Evolutionary conservation across 2,888 invertebrate species (phyloP).

Genomic region (Rhagonycha lutea): DNA sequence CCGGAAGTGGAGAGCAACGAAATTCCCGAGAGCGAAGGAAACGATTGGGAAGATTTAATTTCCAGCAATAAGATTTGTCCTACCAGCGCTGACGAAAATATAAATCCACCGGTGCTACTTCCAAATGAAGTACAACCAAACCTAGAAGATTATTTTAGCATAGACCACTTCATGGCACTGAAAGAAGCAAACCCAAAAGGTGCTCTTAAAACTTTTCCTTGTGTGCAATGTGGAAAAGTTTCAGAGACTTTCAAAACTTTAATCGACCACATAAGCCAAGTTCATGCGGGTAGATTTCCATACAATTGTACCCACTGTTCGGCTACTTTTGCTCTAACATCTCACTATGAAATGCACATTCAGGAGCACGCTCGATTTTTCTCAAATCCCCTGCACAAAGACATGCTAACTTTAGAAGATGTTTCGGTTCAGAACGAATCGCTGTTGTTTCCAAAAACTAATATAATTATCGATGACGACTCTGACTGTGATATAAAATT

Average conservation of each 20-base stretch:
- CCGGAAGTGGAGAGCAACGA: conserved; percentile 18
- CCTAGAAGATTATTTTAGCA: conserved; percentile 37
- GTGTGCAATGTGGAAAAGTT: conserved; percentile 46
- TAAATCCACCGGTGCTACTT: not conserved
- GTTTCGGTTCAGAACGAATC: conserved; percentile 33
- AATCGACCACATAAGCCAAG: conserved; percentile 46
- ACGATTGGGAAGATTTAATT: conserved; percentile 49
- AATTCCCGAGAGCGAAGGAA: conserved; percentile 24
- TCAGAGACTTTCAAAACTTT: conserved; percentile 44
- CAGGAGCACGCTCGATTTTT: conserved; percentile 39
- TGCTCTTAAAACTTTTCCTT: conserved; percentile 25
- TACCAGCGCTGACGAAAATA: not conserved
- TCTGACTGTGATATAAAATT: not conserved
- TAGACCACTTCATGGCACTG: conserved; percentile 48
- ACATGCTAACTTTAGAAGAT: conserved; percentile 47
- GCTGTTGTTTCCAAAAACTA: conserved; percentile 8
- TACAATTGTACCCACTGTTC: conserved; percentile 48
- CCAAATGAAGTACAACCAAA: conserved; percentile 32
- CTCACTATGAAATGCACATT: conserved; percentile 43
- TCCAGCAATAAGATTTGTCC: conserved; percentile 29
- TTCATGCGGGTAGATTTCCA: conserved; percentile 48
- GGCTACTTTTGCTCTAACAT: conserved; percentile 41
- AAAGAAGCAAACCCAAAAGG: conserved; percentile 14
- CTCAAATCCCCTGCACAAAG: conserved; percentile 34
- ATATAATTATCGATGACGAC: not conserved